Evolutionary conservation across 2,888 invertebrate genomes (phyloP).

Genomic region (Aporophyla lueneburgensis): DNA sequence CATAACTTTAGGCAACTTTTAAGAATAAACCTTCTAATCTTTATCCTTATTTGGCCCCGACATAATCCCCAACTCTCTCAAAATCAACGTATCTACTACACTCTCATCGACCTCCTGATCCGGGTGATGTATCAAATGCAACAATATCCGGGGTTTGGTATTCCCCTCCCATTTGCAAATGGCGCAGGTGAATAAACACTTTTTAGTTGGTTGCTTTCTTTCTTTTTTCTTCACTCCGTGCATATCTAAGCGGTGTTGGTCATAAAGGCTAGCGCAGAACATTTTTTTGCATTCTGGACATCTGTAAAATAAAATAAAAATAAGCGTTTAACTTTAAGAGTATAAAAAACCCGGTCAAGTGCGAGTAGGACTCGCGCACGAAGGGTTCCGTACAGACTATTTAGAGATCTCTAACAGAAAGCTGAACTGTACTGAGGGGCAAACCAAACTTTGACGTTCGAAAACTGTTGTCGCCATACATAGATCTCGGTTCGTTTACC

Average conservation of each 20-base stretch:
- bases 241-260: constrained; percentile 13
- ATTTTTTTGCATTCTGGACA: constrained; percentile 52
- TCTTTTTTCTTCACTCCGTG: constrained; percentile 37
- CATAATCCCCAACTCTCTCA: constrained; percentile 68
- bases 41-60: background rate
- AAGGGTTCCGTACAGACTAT: too few relatives aligned
- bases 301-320: constrained; percentile 13
- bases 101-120: constrained; percentile 75
- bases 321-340: background rate
- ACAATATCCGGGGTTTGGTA: constrained; percentile 72
- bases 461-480: too few relatives aligned
- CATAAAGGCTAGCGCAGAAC: constrained; percentile 48
- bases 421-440: too few relatives aligned
- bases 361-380: too few relatives aligned
- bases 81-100: constrained; percentile 72
- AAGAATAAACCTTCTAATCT: too few relatives aligned
- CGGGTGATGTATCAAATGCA: constrained; percentile 86
- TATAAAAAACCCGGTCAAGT: too few relatives aligned
- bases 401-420: too few relatives aligned
- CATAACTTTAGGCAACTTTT: too few relatives aligned
- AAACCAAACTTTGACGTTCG: too few relatives aligned
- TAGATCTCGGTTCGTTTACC: too few relatives aligned
- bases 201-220: constrained; percentile 22
- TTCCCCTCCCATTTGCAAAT: constrained; percentile 77
- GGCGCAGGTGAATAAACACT: constrained; percentile 71